Base-by-base conservation (phyloP, 53 echinoderm and acorn worm species). In the Actinopyga echinites region DNA sequence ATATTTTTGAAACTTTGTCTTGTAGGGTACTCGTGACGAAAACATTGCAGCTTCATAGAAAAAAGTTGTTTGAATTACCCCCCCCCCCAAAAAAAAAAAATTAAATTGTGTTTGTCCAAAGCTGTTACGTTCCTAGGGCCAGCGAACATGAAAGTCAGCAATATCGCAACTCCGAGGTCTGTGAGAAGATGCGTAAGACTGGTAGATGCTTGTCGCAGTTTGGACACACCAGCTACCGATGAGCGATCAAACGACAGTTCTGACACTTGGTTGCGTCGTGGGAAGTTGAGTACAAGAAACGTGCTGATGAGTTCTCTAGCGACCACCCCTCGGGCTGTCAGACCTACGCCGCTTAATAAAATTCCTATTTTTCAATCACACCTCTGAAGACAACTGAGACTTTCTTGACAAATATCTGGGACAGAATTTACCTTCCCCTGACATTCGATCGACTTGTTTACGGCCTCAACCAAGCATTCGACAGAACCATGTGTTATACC, bases 341-440 rank as follows among this genome's bases (percentile, higher is more conserved):
- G 40, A 42, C 71, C 71, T 40, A 71, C 71, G 44, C 71, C 44
- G 71, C 71, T 71, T 71, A 71, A 71, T 71, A 71, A 71, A 71
- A 71, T 71, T 71, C 71, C 71, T 71, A 71, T 71, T 71, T 71
- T 71, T 71, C 71, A 71, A 71, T 71, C 71, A 71, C 71, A 71
- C 71, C 71, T 71, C 44, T 10, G 71, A 71, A 71, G 71, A 71
- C 71, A 71, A 71, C 71, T 71, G 71, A 71, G 71, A 71, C 71
- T 71, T 71, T 71, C 71, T 71, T 71, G 71, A 71, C 71, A 71
- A 71, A 71, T 71, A 71, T 71, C 71, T 71, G 71, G 71, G 71
- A 71, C 71, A 71, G 71, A 36, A 42, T 71, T 71, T 44, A 71
- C 71, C 71, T 71, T 71, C 71, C 44, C 25, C 40, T 71, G 71